Evolutionary conservation across 2,797 vertebrate genomes (phyloP).

Genomic region (Sebastes oblongus): DNA sequence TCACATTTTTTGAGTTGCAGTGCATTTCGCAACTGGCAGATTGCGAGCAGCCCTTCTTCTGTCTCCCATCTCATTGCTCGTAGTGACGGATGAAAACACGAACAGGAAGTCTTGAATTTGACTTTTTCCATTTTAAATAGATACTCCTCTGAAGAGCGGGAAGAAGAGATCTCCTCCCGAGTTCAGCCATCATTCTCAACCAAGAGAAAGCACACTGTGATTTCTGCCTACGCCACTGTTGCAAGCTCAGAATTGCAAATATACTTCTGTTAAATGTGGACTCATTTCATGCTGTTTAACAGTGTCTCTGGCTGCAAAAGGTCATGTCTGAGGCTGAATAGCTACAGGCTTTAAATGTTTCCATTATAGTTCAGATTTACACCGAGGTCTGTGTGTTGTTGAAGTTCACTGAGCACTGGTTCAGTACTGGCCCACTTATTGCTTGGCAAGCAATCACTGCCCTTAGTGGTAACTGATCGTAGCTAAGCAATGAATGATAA

Average conservation of each 20-base stretch:
- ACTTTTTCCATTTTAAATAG: too few species aligned
- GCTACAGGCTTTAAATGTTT: not conserved
- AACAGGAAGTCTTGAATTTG: too few species aligned
- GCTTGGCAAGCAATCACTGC: constrained; percentile 3
- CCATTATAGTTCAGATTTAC: not conserved
- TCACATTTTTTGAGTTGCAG: too few species aligned
- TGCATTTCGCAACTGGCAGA: too few species aligned
- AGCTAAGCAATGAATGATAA: constrained; percentile 61
- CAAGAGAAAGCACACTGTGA: too few species aligned
- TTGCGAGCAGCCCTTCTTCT: too few species aligned
- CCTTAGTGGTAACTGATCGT: constrained; percentile 44
- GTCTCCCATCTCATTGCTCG: too few species aligned
- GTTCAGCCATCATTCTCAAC: too few species aligned
- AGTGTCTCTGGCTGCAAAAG: not conserved
- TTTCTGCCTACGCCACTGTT: too few species aligned
- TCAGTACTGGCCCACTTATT: not conserved
- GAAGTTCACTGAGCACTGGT: not conserved
- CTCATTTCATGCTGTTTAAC: not conserved
- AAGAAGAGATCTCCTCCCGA: too few species aligned
- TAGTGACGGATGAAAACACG: too few species aligned
- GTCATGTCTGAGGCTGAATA: not conserved
- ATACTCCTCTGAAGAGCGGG: too few species aligned
- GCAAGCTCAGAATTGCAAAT: not conserved
- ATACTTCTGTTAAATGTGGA: not conserved
- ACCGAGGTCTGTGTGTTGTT: not conserved